Conservation (phyloP, 2,797 vertebrate genomes). For the Lophotriccus pileatus region DNA sequence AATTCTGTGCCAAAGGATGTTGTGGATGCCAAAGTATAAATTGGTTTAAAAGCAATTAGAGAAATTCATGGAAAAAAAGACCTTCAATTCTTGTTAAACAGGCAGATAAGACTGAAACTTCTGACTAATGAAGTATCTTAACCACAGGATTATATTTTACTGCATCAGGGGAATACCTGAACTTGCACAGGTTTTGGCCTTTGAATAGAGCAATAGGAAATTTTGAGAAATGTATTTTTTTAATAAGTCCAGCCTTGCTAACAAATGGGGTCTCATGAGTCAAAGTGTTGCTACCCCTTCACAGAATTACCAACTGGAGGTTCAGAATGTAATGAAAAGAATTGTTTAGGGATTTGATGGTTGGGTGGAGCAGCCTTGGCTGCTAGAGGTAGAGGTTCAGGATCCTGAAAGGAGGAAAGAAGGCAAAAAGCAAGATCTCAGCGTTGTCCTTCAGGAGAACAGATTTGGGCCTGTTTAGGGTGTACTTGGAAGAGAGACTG, state of each 20-base stretch:
- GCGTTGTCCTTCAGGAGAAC: background rate
- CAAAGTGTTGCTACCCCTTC: background rate
- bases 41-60: slow-evolving; percentile 32
- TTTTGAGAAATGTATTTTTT: background rate
- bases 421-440: background rate
- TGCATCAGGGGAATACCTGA: background rate
- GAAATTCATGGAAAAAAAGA: slow-evolving; percentile 13
- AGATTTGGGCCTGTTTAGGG: background rate
- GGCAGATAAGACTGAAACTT: slow-evolving; percentile 2
- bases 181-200: background rate
- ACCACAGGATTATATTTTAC: background rate
- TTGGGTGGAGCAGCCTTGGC: background rate
- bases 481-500: background rate
- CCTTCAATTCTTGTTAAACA: background rate
- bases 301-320: background rate
- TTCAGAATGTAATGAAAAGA: background rate
- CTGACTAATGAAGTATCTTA: slow-evolving; percentile 1
- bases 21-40: slow-evolving; percentile 32
- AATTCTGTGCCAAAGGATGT: slow-evolving; percentile 33
- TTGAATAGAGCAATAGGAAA: background rate
- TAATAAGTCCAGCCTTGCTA: background rate
- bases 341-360: background rate
- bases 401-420: background rate
- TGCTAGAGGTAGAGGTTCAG: background rate
- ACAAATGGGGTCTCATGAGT: background rate